Evolutionary conservation across 2,113 vertebrate genomes (phyloP).

Genomic region (Arothron firmamentum): DNA sequence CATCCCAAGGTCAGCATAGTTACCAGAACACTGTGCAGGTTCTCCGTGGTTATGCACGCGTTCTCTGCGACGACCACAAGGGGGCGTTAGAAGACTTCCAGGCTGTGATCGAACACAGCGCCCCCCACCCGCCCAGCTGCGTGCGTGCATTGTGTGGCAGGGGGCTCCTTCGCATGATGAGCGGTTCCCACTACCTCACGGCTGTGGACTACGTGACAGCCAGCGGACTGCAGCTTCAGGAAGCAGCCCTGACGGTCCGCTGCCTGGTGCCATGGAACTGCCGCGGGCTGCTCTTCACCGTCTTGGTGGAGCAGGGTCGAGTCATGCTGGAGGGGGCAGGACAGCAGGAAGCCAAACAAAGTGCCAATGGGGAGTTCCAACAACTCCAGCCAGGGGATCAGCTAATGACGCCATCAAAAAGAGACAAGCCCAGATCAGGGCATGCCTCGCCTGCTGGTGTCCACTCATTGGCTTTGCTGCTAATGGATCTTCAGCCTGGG

Average conservation of each 20-base stretch:
- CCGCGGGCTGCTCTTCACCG: constrained; percentile 83
- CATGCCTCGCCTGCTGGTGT: constrained; percentile 77
- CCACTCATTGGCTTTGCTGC: constrained; percentile 80
- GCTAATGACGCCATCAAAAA: background rate
- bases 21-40: constrained; percentile 83
- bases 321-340: constrained; percentile 78
- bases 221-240: constrained; percentile 80
- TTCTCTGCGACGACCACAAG: constrained; percentile 74
- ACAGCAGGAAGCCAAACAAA: constrained; percentile 21
- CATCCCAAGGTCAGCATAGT: constrained; percentile 65
- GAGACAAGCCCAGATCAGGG: constrained; percentile 68
- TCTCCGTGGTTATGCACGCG: constrained; percentile 82
- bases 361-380: constrained; percentile 21
- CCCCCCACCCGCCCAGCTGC: constrained; percentile 85
- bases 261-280: constrained; percentile 92
- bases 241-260: constrained; percentile 81
- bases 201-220: constrained; percentile 90
- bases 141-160: constrained; percentile 90
- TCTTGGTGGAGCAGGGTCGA: constrained; percentile 88
- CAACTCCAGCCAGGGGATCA: constrained; percentile 30
- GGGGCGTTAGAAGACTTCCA: constrained; percentile 87
- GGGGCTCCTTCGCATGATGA: constrained; percentile 83
- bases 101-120: constrained; percentile 80
- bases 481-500: constrained; percentile 81
- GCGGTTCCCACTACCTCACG: constrained; percentile 79